Evolutionary conservation across 2,888 invertebrate species (phyloP), one percentile per base, ranked within the genome.

Genomic region (Drosophila paramelanica): DNA sequence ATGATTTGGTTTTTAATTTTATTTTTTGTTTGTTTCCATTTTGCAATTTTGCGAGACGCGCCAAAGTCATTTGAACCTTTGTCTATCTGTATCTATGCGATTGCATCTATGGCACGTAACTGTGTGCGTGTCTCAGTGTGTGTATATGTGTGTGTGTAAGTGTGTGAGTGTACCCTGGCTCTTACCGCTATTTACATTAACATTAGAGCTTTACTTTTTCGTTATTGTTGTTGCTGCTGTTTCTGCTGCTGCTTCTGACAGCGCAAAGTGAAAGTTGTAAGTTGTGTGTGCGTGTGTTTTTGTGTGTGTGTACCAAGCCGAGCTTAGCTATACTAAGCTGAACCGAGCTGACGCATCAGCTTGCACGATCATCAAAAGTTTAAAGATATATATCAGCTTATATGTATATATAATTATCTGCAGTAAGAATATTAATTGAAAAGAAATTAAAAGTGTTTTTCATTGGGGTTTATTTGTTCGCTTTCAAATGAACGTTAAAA

Each of bases 121-220:
- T 70, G 45, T 53, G 62, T 70, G 39, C 42, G 50, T 49, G 23
- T 53, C 33, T 53, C 33, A 39, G 25, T 59, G 46, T 45, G 31
- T 51, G 59, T n/a, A n/a, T n/a, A n/a, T 64, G 50, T 51, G 59
- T 66, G 45, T 70, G 53, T 57, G 57, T 64, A 50, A 60, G 51
- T 66, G 55, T 55, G 42, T 50, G 51, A 45, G 69, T 69, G 55
- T 65, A 41, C 55, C 55, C 57, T 73, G 82, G 67, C 82, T 88
- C 82, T 89, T 88, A 87, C 84, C 87, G 84, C 81, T 88, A 83
- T 87, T 89, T 84, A 81, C 89, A 88, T 85, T 88, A 77, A 82
- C 82, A 80, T 88, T 82, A 88, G 82, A 87, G 89, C 88, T 81
- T 73, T 89, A 69, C 67, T 72, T 78, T 77, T 77, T 64, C 61